These are phyloP conservation scores for Sylvia atricapilla DNA, from an alignment of 2,113 vertebrate genomes.

Conservation along the genomic window DNA sequence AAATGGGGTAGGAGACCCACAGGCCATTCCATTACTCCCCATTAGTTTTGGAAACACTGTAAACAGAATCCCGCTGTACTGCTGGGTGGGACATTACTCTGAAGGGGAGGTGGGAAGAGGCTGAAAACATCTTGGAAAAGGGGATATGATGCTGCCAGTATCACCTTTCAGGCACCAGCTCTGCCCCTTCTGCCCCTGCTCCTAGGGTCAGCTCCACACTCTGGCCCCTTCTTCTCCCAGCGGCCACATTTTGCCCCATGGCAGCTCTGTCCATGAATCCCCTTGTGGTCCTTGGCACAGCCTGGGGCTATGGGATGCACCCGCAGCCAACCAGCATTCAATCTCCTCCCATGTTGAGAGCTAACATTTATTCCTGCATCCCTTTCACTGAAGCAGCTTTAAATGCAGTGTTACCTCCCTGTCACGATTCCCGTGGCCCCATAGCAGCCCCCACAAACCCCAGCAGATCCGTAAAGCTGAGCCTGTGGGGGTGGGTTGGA, in stretches of 20 bases:
- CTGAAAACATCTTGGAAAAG: neutral
- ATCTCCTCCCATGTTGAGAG: rapidly evolving
- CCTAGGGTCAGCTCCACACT: rapidly evolving
- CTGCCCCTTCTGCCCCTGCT: neutral
- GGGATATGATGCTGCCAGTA: neutral
- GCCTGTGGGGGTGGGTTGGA: neutral
- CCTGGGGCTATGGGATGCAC: neutral
- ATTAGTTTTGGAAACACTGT: neutral
- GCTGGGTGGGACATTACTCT: neutral
- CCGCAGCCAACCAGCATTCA: neutral
- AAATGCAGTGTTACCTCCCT: neutral
- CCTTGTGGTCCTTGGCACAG: rapidly evolving
- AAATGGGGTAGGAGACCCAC: neutral
- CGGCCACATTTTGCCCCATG: rapidly evolving
- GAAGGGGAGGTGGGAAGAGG: neutral
- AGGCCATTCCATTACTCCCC: rapidly evolving
- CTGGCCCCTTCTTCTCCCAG: neutral
- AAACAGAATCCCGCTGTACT: neutral
- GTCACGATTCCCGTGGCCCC: rapidly evolving
- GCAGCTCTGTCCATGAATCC: neutral
- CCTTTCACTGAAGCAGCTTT: neutral
- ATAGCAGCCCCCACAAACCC: neutral
- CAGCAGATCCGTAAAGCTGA: neutral
- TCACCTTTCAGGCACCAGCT: neutral
- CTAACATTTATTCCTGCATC: rapidly evolving